These are phyloP conservation scores for Astropecten irregularis DNA, from an alignment of 53 echinoderm and acorn worm genomes.

Conservation along the genomic window DNA sequence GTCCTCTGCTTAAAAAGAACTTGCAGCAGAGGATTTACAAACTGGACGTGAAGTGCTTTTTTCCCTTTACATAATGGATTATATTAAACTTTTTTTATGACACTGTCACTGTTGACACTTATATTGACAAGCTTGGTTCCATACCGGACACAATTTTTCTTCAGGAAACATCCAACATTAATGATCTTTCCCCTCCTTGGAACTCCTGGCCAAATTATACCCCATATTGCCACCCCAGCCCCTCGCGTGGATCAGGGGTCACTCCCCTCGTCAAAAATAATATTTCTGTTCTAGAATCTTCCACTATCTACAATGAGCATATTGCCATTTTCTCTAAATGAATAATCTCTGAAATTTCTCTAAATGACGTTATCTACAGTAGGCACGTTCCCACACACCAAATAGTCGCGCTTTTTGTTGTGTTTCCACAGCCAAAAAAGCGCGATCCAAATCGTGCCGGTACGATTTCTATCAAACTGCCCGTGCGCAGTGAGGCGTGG, in stretches of 20 bases:
- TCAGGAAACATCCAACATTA: not conserved
- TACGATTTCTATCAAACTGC: no score
- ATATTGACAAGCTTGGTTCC: not conserved
- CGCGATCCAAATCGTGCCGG: no score
- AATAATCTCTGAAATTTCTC: not conserved
- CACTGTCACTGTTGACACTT: conserved; percentile 6
- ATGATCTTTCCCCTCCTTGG: not conserved
- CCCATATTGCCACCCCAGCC: conserved; percentile 12
- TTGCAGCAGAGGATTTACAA: not conserved
- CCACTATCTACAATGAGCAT: not conserved
- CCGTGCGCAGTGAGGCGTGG: no score
- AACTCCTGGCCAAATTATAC: conserved; percentile 12
- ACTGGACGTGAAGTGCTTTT: not conserved
- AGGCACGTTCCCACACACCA: no score
- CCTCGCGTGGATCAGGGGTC: conserved; percentile 8
- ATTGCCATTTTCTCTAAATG: no score
- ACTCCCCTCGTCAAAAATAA: conserved; percentile 17
- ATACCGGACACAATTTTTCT: not conserved
- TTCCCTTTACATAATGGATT: not conserved
- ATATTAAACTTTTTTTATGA: not conserved
- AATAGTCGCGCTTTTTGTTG: no score
- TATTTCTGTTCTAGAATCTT: not conserved
- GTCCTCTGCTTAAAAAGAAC: not conserved
- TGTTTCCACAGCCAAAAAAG: no score
- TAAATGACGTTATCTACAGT: not conserved